phyloP scores from a whole-genome alignment of 2,113 vertebrate genomes.

The Hypanus sabinus region DNA sequence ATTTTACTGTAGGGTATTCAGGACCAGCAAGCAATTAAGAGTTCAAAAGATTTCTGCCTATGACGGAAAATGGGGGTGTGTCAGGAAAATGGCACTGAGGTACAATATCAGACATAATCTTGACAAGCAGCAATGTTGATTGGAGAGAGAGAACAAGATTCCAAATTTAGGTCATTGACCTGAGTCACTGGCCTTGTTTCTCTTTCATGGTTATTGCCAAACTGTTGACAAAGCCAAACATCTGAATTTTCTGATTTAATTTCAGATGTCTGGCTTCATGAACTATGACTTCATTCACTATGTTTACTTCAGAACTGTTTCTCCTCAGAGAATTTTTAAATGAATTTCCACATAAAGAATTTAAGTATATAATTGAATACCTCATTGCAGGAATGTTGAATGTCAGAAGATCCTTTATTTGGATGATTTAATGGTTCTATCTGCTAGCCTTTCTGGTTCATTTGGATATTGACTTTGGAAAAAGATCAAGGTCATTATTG shows the following conservation, averaged over 20 bases:
- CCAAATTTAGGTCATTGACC: too few relatives aligned
- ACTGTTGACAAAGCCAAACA: not conserved
- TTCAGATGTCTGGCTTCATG: too few relatives aligned
- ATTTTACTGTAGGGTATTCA: too few relatives aligned
- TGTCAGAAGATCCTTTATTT: not conserved
- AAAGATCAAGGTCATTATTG: not conserved
- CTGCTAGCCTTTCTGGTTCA: not conserved
- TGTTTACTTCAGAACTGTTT: not conserved
- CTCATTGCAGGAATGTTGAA: not conserved
- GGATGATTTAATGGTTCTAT: not conserved
- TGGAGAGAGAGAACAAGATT: too few relatives aligned
- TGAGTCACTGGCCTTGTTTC: not conserved
- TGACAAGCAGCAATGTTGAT: too few relatives aligned
- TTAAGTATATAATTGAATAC: not conserved
- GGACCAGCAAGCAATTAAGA: too few relatives aligned
- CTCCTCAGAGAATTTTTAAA: not conserved
- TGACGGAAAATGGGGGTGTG: too few relatives aligned
- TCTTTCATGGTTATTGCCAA: not conserved
- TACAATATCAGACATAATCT: too few relatives aligned
- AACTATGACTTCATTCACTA: not conserved
- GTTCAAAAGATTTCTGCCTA: too few relatives aligned
- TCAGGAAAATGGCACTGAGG: too few relatives aligned
- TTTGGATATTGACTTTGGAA: not conserved
- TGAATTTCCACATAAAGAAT: not conserved
- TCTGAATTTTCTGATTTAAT: too few relatives aligned